Evolutionary conservation across 2,113 vertebrate species (phyloP), one percentile per base, ranked within the genome.

Genomic region (Lamprologus speciosus): DNA sequence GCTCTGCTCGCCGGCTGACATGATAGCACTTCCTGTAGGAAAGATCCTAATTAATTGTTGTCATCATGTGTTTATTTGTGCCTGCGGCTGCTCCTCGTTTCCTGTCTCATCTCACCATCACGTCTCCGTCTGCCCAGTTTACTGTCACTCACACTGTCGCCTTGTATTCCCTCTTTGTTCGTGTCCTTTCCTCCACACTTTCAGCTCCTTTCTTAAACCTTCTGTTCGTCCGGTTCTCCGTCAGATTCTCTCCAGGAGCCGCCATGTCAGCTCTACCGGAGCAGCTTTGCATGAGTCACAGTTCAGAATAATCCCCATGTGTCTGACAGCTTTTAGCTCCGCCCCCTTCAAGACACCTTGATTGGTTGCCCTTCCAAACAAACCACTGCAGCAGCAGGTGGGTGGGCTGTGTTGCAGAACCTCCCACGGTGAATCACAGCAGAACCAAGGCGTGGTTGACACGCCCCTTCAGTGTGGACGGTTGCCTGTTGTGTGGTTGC

Each of bases 41-140:
- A 84, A 60, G 50, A 81, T 73, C 55, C 88, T 89, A 84, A 92
- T 91, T 92, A 90, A 88, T 85, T 85, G 82, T 92, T 84, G 81
- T 89, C 63, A 80, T 87, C 79, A 57, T 88, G 79, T 87, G 80
- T 79, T 89, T 89, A 63, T 88, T 94, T 83, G 53, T 87, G 85
- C 90, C 86, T 65, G 55, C 47, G 78, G 88, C 78, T 58, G 21
- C 87, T 57, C 80, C 80, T 90, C 33, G n/a, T 90, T 85, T 90
- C 85, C 89, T 75, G 75, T 84, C 80, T 85, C 73, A 5, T 23
- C 70, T 87, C 84, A 11, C 70, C 83, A 45, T 87, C 75, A 84
- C 21, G 37, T 85, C 81, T 85, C 54, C 63, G 54, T 70, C 79
- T 57, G 60, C 13, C 81, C 35, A 47, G 45, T 78, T 60, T 75